These are phyloP conservation scores for Rhingia campestris DNA, from an alignment of 2,888 invertebrate species.

Conservation along the genomic window DNA sequence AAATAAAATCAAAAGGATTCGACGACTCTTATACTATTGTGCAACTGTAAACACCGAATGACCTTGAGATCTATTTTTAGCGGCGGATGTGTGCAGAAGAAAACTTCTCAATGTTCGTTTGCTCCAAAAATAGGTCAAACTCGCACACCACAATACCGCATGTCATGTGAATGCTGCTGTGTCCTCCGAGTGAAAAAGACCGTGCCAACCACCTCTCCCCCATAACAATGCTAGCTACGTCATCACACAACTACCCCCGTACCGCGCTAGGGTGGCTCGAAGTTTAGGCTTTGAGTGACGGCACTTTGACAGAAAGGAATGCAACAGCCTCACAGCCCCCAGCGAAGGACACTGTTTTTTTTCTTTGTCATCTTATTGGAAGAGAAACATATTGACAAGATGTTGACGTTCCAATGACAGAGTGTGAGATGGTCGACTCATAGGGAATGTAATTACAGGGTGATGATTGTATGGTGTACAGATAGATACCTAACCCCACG, in stretches of 20 bases:
- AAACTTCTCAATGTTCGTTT: conserved; percentile 57
- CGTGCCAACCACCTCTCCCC: neutral
- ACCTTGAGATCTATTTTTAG: conserved; percentile 70
- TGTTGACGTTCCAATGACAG: conserved; percentile 26
- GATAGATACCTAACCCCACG: neutral
- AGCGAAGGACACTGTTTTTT: conserved; percentile 29
- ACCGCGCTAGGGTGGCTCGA: neutral
- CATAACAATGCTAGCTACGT: conserved; percentile 17
- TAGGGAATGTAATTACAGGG: conserved; percentile 20
- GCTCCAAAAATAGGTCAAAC: conserved; percentile 66
- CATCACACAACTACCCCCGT: conserved; percentile 1
- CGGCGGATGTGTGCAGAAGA: conserved; percentile 51
- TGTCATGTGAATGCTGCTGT: neutral
- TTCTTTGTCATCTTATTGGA: conserved; percentile 14
- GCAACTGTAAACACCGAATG: conserved; percentile 54
- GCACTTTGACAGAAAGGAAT: conserved; percentile 20
- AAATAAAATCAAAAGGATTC: conserved; percentile 34
- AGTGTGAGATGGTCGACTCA: conserved; percentile 16
- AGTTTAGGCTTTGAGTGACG: conserved; percentile 2
- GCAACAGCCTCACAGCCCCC: conserved; percentile 24
- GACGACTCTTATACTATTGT: conserved; percentile 35
- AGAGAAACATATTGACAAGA: conserved; percentile 40
- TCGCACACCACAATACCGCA: conserved; percentile 41
- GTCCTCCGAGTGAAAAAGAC: conserved; percentile 28
- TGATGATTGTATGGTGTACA: conserved; percentile 26